These are phyloP conservation scores for Apotomis capreana DNA, from an alignment of 2,888 invertebrate genomes.

Conservation along the genomic window DNA sequence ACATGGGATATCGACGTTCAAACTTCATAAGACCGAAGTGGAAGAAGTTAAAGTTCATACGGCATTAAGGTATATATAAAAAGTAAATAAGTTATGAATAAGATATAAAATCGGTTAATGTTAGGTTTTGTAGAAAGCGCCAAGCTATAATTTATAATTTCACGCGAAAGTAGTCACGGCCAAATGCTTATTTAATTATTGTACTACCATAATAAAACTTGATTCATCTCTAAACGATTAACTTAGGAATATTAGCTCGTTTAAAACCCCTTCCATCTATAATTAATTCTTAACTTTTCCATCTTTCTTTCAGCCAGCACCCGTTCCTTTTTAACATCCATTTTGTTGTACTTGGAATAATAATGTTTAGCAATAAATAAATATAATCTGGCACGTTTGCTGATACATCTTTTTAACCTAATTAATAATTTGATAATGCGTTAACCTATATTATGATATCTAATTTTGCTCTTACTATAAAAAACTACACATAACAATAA, in stretches of 20 bases:
- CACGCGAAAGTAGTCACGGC: no score
- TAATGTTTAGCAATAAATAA: constrained; percentile 34
- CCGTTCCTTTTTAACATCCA: constrained; percentile 8
- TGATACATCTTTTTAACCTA: constrained; percentile 45
- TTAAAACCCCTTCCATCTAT: background rate
- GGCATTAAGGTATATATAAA: no score
- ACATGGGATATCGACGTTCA: background rate
- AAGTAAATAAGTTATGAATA: no score
- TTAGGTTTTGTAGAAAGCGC: no score
- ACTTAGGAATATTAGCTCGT: background rate
- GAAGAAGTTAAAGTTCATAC: constrained; percentile 1
- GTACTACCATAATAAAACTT: background rate
- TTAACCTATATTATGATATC: background rate
- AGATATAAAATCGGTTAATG: no score
- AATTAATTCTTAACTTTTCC: background rate
- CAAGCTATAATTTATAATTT: no score
- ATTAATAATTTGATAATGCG: constrained; percentile 43
- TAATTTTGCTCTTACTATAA: background rate
- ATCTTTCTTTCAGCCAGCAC: constrained; percentile 2
- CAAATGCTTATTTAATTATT: no score
- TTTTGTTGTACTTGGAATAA: constrained; percentile 23
- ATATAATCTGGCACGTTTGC: constrained; percentile 21
- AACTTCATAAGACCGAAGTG: constrained; percentile 16
- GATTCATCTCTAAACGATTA: background rate
- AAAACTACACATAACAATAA: background rate